Base-by-base conservation (phyloP, 2,797 vertebrate species). In the Malacoraja senta region DNA sequence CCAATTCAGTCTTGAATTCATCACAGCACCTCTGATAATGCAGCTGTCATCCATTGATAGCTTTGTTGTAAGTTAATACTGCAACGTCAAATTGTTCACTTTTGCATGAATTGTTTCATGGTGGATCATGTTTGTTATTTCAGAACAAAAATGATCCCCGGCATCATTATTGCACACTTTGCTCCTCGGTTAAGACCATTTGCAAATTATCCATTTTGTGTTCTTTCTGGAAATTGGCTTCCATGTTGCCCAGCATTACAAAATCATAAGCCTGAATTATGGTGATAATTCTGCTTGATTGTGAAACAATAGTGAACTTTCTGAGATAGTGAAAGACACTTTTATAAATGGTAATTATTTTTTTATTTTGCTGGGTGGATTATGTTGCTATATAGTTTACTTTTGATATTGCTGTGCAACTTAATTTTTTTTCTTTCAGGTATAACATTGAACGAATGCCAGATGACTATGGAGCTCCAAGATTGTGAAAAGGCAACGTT, bases 381-480 rank as follows among this genome's bases (percentile, higher is more conserved):
- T 81, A 38, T 38, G 6, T 58, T 93, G 29, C 10, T 58, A 83
- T 38, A 65, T 63, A 21, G 53, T 83, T 93, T 83, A 44, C 38
- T 24, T 24, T 65, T 10, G 0, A 93, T 8, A 84, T 26, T 63
- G 53, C 81, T 65, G n/a, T 88, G 12, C 63, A 81, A 53, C 65
- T 44, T 72, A 12, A 13, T 79, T 79, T 26, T 93, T 71, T 76
- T 76, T n/a, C 24, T 93, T 81, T 86, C 95, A 99, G 99, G 95
- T 99, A 98, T 95, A 99, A 99, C 94, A 99, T 99, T 94, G 99
- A 99, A 95, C 96, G 98, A 93, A 99, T 99, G 99, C 98, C 98
- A 17, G 99, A 99, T 95, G 99, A 99, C 96, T 99, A 98, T 0
- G 98, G 99, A 95, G 99, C 99, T 17, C 99, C 98, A 94, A 97